Conservation (phyloP, 2,888 invertebrate species). For the Rhagonycha fulva region DNA sequence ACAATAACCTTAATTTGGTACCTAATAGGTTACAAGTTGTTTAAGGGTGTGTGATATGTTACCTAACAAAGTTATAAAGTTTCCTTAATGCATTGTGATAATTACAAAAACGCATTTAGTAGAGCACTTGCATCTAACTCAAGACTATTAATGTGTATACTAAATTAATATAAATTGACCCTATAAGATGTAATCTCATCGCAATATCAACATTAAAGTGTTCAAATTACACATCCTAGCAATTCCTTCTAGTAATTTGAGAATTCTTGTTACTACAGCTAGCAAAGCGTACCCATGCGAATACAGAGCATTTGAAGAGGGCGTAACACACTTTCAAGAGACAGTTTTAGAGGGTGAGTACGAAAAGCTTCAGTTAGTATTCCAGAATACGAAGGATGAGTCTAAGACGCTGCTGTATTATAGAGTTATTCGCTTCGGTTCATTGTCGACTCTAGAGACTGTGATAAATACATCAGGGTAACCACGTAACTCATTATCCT, state of each 20-base stretch:
- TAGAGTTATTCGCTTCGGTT: slow-evolving; percentile 43
- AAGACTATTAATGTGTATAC: slow-evolving; percentile 4
- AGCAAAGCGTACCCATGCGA: slow-evolving; percentile 23
- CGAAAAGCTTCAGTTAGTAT: slow-evolving; percentile 16
- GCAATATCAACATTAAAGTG: slow-evolving; percentile 20
- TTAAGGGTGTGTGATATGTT: not conserved
- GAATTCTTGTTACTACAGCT: slow-evolving; percentile 26
- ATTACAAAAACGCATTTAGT: slow-evolving; percentile 1
- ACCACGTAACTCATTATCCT: slow-evolving; percentile 51
- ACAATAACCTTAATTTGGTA: not conserved
- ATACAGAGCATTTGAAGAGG: slow-evolving; percentile 19
- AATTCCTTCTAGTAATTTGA: slow-evolving; percentile 27
- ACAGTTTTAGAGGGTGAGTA: slow-evolving; percentile 2
- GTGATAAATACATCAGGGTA: slow-evolving; percentile 49
- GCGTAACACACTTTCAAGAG: slow-evolving; percentile 17
- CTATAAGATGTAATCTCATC: slow-evolving; percentile 15
- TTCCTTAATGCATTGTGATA: not conserved
- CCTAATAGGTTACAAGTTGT: not conserved
- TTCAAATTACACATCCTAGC: slow-evolving; percentile 20
- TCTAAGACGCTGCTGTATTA: slow-evolving; percentile 37
- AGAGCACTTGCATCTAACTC: not conserved
- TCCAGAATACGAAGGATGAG: slow-evolving; percentile 11
- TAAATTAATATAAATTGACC: slow-evolving; percentile 27
- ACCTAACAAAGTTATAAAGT: not conserved
- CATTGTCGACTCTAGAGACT: slow-evolving; percentile 48